Base-by-base conservation (phyloP, 2,888 invertebrate genomes). In the Cerastis leucographa region DNA sequence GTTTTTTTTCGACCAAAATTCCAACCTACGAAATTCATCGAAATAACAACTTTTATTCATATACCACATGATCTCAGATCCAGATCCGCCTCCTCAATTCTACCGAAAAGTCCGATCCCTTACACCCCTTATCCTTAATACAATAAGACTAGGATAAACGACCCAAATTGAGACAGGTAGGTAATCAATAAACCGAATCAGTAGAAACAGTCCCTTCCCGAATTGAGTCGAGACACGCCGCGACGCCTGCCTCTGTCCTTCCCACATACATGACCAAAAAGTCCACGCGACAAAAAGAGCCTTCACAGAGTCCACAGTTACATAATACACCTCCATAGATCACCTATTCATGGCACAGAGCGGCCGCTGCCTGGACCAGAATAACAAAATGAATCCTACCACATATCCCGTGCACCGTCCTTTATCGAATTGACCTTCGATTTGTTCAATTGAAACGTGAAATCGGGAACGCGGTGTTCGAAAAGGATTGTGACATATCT, bases 371-470 rank as follows among this genome's bases (percentile, higher is more conserved):
- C 74, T 68, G 54, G 83, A 67, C 72, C 61, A 74, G 83, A 85
- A 85, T 85, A 83, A 77, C 79, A 79, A 80, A 79, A 71, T 79
- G n/a, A 35, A 65, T 62, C 62, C 69, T 61, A 71, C 64, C 64
- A 67, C 85, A 77, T 25, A 73, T 65, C 25, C 74, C 71, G 44
- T 76, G 71, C 44, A 62, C 42, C 51, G 51, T 69, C 14, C 61
- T 71, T 74, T 76, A 85, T 79, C 49, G 71, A 71, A 76, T 71
- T 62, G 76, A 85, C 85, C 85, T 81, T 81, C 82, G 82, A 73
- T 81, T 81, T 81, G 76, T 81, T 62, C 76, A 81, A 74, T 85
- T 80, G 65, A 56, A 75, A 65, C 71, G 54, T 84, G 44, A 68
- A 69, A 66, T 71, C 74, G 61, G 64, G 64, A 71, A 56, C 44